A percentile compares a stretch with the other conserved stretches of the same genome.
These are phyloP conservation scores for Neodiprion virginianus DNA, from an alignment of 1,140 invertebrate species.

Conservation along the genomic window DNA sequence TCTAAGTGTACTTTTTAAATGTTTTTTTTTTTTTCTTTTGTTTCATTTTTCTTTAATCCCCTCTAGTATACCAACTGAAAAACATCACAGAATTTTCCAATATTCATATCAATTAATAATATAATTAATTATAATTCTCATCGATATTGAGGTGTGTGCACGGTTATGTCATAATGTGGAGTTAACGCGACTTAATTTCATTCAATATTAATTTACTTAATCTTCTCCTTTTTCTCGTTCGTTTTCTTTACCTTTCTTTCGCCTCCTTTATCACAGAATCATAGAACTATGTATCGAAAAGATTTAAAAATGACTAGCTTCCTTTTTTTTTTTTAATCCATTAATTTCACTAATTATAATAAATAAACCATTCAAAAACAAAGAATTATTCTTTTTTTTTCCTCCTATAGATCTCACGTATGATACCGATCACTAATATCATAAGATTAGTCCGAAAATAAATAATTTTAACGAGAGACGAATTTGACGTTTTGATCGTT, in stretches of 20 bases:
- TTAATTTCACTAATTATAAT: conserved; percentile 15
- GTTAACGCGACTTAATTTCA: conserved; percentile 21
- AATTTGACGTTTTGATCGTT: neutral
- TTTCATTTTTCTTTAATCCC: neutral
- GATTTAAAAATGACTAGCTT: conserved; percentile 55
- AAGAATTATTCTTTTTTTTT: neutral
- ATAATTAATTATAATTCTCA: conserved; percentile 32
- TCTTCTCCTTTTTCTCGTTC: neutral
- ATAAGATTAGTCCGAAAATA: neutral
- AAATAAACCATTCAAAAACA: conserved; percentile 18
- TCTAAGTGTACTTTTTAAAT: conserved; percentile 28
- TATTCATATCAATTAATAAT: conserved; percentile 31
- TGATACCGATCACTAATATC: neutral
- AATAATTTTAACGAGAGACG: conserved; percentile 2
- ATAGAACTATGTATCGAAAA: conserved; percentile 48
- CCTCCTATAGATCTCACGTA: neutral
- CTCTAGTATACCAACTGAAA: conserved; percentile 44
- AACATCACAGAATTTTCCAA: conserved; percentile 62
- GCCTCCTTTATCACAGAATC: conserved; percentile 57
- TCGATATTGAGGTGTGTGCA: neutral
- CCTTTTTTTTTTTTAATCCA: conserved; percentile 46
- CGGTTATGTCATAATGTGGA: conserved; percentile 41
- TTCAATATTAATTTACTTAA: conserved; percentile 11
- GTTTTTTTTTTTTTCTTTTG: conserved; percentile 28
- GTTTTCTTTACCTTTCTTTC: conserved; percentile 18